phyloP scores from a whole-genome alignment of 2,797 vertebrate species.

The Anguilla obscura region DNA sequence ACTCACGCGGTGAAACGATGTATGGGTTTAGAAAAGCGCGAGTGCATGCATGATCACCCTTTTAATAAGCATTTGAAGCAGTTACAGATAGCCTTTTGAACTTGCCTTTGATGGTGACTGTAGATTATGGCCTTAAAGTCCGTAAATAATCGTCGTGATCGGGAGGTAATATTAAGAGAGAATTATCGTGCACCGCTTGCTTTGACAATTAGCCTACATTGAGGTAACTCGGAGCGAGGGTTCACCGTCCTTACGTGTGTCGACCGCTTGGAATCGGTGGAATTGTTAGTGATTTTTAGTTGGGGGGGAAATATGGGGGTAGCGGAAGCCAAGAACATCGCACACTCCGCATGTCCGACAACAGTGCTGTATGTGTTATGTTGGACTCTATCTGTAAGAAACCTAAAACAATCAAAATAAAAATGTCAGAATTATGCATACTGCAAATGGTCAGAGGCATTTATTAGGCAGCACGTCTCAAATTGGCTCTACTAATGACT shows the following conservation, averaged over 20 bases:
- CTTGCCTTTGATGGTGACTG: background rate
- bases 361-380: background rate
- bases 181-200: background rate
- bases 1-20: background rate
- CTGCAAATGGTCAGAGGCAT: background rate
- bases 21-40: background rate
- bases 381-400: background rate
- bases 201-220: background rate
- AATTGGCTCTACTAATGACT: background rate
- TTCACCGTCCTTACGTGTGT: too few species aligned
- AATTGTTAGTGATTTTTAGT: too few species aligned
- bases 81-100: background rate
- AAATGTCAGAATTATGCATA: background rate
- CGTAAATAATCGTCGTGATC: background rate
- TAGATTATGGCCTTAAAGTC: background rate
- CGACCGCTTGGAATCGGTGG: too few species aligned
- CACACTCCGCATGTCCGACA: background rate
- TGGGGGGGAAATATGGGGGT: too few species aligned
- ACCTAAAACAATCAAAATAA: background rate
- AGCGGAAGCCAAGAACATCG: too few species aligned
- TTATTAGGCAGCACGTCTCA: background rate
- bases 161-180: background rate
- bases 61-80: background rate
- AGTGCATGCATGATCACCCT: background rate
- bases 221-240: too few species aligned